Base-by-base conservation (phyloP, 2,113 vertebrate genomes). In the Sylvilagus bachmani region DNA sequence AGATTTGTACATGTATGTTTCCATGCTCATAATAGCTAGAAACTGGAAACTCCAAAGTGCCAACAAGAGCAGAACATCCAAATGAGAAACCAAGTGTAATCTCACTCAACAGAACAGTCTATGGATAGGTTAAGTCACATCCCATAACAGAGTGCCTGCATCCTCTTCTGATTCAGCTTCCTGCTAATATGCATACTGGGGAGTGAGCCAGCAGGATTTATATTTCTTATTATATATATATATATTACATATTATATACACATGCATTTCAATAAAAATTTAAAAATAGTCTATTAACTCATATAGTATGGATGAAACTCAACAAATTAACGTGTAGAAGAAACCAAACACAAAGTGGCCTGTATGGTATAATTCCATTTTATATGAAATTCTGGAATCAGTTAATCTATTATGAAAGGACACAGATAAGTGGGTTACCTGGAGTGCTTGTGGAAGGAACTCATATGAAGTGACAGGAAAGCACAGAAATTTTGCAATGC, bases 21-120 rank as follows among this genome's bases (percentile, higher is more conserved):
- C 9, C 27, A 44, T 86, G 31, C 90, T 90, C 38, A 8, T 96
- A 64, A 75, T 86, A 91, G 75, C n/a, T 86, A 64, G 82, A 75
- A 85, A 85, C 49, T 74, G 38, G 71, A 82, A 84, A 78, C 49
- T 49, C n/a, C 25, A 86, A 69, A 44, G 69, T 38, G 64, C 86
- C 51, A 87, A 70, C 25, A 83, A 71, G 38, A 71, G 3, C 27
- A 38, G 9, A 91, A 33, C 62, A 44, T 44, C 44, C 44, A 44
- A 44, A 44, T 44, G 53, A 88, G 89, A 77, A 88, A 90, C 31
- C 88, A 78, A 61, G 36, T 89, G 24, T 74, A 31, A 61, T 69
- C 11, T 70, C 62, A 44, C 53, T 33, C 1, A 33, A 70, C 36
- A 16, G 49, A 89, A 86, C 16, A 74, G 36, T 38, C 24, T 80